Base-by-base conservation (phyloP, 2,113 vertebrate species). In the Abramis brama region DNA sequence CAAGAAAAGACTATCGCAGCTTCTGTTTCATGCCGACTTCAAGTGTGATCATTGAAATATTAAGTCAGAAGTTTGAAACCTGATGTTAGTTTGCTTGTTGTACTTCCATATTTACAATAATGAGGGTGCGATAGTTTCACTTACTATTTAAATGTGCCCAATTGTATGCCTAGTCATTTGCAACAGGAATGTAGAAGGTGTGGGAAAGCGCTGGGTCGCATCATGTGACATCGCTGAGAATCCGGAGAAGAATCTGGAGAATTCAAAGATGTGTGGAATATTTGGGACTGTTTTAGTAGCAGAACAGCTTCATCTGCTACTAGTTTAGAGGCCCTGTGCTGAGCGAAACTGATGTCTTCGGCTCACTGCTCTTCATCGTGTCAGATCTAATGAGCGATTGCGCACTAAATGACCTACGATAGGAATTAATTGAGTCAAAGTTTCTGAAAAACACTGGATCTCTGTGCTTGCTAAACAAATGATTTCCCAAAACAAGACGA, bases 241-340 rank as follows among this genome's bases (percentile, higher is more conserved):
- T 30, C 25, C 3, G 12, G 43, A 23, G 39, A 52, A 33, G 47
- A 30, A 33, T 30, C 25, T 0, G 12, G 43, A 23, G 39, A 52
- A 50, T 76, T 52, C 10, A 25, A 3, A 78, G 30, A 45, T 82
- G 45, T 80, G 30, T 75, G n/a, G 7, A 87, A 64, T 80, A 84
- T 57, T 82, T 82, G 13, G 2, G 23, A 12, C 75, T 59, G 6
- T 21, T 87, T 70, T 70, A 70, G 19, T 33, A 74, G 9, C 23
- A 17, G 25, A 47, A 62, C 36, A 47, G 36, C 57, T 79, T 6
- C 3, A 2, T 45, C 60, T 81, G 60, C 43, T 66, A 10, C 59
- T 30, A 7, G 36, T 50, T 81, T n/a, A 62, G 39, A 47, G 23
- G 59, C 15, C 52, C 9, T 10, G 23, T 60, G 25, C n/a, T 25